Base-by-base conservation (phyloP, 2,797 vertebrate species). In the Sebastes baramenuke region DNA sequence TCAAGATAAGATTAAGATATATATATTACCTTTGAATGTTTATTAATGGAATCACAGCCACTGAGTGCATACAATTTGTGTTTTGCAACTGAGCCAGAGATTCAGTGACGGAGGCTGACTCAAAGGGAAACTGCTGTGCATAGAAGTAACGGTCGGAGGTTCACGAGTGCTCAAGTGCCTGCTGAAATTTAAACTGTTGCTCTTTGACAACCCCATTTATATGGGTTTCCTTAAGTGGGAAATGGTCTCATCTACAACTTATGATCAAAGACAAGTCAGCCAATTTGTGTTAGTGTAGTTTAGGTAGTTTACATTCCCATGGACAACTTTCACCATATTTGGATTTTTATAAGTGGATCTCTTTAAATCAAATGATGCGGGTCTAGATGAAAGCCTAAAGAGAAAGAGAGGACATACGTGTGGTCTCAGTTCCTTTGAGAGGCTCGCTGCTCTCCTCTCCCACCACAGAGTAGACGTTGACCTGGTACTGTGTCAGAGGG, bases 391-490 rank as follows among this genome's bases (percentile, higher is more conserved):
- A 36, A 61, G 16, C 12, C 5, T 25, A 75, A 74, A 68, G 14
- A 79, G 24, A 62, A 29, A 77, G 52, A 30, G n/a, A 61, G 75
- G 70, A 97, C 98, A 94, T 96, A 99, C 99, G 54, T 75, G 99
- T 99, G 79, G 96, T 99, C 88, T 99, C 98, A 2, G 91, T 88
- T 93, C 98, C 98, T 55, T 94, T 95, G 6, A 99, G 93, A 30
- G 98, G 97, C 52, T 98, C 97, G 8, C 99, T 99, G 93, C 96
- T 97, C 70, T 99, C 97, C 34, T 98, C 98, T 93, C 97, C 98
- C 42, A 97, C 94, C 82, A 99, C 94, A 3, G 98, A 95, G 89
- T 96, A 98, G 88, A 99, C 98, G 1, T 94, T 97, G 75, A 99
- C 97, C 36, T 95, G 74, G 77, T 99, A 99, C 73, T 98, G 83